Conservation (phyloP, 2,797 vertebrate species). For the Lithobates pipiens region DNA sequence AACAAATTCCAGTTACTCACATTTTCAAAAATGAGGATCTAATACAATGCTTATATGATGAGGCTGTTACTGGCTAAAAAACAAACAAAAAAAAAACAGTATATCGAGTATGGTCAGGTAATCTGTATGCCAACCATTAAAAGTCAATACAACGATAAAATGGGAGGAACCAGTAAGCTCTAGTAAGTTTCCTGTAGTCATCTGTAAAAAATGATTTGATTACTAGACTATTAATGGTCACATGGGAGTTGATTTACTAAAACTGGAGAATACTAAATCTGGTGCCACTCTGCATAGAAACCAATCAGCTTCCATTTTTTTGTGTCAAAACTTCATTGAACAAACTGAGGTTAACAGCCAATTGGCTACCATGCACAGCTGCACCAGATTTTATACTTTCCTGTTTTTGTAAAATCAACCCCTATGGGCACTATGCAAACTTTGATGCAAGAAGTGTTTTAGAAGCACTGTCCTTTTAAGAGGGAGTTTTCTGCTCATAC, state of each 20-base stretch:
- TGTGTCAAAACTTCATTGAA: no score
- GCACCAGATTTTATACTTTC: no score
- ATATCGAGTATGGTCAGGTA: not conserved
- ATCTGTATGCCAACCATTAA: not conserved
- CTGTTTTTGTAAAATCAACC: no score
- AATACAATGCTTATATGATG: not conserved
- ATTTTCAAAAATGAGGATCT: not conserved
- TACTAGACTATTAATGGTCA: not conserved
- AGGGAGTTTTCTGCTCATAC: not conserved
- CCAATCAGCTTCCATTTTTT: no score
- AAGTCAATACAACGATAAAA: not conserved
- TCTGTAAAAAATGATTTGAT: not conserved
- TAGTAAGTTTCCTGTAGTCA: not conserved
- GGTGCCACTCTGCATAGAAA: no score
- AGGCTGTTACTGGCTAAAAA: not conserved
- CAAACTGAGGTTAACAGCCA: no score
- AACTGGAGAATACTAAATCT: no score
- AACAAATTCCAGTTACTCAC: not conserved
- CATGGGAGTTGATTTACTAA: no score
- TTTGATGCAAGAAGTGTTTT: not conserved
- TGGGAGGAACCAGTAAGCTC: not conserved
- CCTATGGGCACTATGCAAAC: not conserved
- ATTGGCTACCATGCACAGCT: no score
- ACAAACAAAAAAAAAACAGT: no score
- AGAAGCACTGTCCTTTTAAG: not conserved